Conservation (phyloP, 2,113 vertebrate genomes). For the Capra hircus region DNA sequence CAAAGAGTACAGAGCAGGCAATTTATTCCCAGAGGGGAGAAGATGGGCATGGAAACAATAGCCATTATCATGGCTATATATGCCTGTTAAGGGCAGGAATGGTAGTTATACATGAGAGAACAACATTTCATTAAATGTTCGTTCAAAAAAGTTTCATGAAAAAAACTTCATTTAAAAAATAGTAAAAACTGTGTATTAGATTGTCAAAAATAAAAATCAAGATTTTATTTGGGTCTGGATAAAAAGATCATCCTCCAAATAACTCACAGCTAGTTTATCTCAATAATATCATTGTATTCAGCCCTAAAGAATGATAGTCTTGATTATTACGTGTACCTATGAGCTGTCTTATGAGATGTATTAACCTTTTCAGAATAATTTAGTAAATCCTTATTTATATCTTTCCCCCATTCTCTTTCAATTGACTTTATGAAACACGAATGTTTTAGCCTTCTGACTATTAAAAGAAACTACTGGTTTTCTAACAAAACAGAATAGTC, state of each 20-base stretch:
- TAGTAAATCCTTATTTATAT: not conserved
- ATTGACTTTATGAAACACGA: not conserved
- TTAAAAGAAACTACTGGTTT: not conserved
- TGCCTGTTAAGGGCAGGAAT: not conserved
- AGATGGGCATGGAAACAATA: not conserved
- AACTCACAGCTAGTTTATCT: not conserved
- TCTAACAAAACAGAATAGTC: not conserved
- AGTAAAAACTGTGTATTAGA: not conserved
- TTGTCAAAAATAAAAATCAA: not conserved
- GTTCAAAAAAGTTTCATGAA: not conserved
- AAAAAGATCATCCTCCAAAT: not conserved
- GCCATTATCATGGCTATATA: not conserved
- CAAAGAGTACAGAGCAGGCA: not conserved
- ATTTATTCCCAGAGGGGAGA: not conserved
- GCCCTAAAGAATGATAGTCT: not conserved
- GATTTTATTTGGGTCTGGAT: not conserved
- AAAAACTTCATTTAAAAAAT: not conserved
- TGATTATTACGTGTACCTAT: not conserved
- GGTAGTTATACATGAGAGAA: not conserved
- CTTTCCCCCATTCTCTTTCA: not conserved
- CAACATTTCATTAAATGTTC: not conserved
- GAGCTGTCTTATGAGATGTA: not conserved
- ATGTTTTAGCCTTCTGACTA: not conserved
- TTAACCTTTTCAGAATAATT: not conserved
- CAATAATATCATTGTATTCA: not conserved